Base-by-base conservation (phyloP, 2,797 vertebrate species). In the Liasis olivaceus region DNA sequence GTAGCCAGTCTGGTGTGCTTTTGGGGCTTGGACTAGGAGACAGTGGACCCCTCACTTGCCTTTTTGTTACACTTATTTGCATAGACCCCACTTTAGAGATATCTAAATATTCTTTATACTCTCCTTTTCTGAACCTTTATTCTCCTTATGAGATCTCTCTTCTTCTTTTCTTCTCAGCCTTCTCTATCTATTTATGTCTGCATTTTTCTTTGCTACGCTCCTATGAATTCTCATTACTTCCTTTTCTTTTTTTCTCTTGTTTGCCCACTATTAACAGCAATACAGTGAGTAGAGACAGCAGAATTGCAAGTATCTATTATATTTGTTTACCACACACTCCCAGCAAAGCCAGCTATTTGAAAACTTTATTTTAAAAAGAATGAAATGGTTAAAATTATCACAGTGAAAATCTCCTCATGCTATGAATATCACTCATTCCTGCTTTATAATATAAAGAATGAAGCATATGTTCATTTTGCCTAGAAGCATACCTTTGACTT, bases 401-500 rank as follows among this genome's bases (percentile, higher is more conserved):
- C 92, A 81, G 42, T 8, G 72, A 62, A 92, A 94, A 92, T 81
- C 24, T 20, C 20, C 1, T 81, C 90, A 93, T 5, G 54, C 87
- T 87, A 93, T 88, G 92, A 60, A 92, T 58, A 89, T 47, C 81
- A 69, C n/a, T 26, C 91, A 31, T 60, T 94, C n/a, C 93, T 28
- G 91, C 93, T 91, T 85, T 28, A 87, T 93, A 77, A 88, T 91
- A 56, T 24, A 90, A 92, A 95, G 95, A 92, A 95, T 64, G 92
- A 94, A 97, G 91, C 91, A 94, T 0, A 20, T 90, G 88, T 95
- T 86, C 95, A 96, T 93, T 97, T 95, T 93, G 90, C 96, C 96
- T 96, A 97, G 96, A 91, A 97, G 97, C 98, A 94, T 99, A 99
- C 98, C 99, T 99, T 99, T 99, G 96, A 98, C 97, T 98, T 98